A percentile compares a stretch with the other conserved stretches of the same genome.
These are phyloP conservation scores for Antidorcas marsupialis DNA, from an alignment of 2,113 vertebrate species.

Conservation along the genomic window DNA sequence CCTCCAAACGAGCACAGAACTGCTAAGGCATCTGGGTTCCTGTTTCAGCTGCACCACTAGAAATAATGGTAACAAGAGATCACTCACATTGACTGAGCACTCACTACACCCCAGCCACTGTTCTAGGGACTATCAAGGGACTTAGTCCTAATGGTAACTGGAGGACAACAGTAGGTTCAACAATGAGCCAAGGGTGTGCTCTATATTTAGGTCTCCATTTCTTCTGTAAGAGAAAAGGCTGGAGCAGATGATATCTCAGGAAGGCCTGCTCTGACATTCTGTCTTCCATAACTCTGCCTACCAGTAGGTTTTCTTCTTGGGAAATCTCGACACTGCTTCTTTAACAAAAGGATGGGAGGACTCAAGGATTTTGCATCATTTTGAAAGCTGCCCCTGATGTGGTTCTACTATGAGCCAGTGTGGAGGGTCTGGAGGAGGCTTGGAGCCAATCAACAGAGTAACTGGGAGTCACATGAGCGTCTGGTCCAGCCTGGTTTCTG, in stretches of 20 bases:
- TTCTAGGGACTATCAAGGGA: background rate
- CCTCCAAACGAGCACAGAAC: background rate
- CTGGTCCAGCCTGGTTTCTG: background rate
- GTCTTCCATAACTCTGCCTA: background rate
- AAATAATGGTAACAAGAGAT: background rate
- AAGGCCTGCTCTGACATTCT: background rate
- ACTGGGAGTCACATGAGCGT: accelerated
- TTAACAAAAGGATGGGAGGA: background rate
- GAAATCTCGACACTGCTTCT: background rate
- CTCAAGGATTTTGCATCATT: background rate
- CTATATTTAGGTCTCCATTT: background rate
- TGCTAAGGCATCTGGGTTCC: background rate
- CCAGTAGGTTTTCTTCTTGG: background rate
- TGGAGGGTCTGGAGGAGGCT: background rate
- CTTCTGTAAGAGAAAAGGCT: background rate
- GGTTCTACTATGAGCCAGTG: background rate
- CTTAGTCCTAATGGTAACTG: background rate
- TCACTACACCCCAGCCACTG: background rate
- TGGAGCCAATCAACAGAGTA: no score
- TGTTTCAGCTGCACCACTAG: background rate
- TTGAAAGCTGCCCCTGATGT: background rate
- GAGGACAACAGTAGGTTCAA: background rate
- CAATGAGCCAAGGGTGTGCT: background rate
- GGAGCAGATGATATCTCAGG: background rate
- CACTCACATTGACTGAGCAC: background rate